Evolutionary conservation across 2,797 vertebrate genomes (phyloP).

Genomic region (Hirundo rustica): DNA sequence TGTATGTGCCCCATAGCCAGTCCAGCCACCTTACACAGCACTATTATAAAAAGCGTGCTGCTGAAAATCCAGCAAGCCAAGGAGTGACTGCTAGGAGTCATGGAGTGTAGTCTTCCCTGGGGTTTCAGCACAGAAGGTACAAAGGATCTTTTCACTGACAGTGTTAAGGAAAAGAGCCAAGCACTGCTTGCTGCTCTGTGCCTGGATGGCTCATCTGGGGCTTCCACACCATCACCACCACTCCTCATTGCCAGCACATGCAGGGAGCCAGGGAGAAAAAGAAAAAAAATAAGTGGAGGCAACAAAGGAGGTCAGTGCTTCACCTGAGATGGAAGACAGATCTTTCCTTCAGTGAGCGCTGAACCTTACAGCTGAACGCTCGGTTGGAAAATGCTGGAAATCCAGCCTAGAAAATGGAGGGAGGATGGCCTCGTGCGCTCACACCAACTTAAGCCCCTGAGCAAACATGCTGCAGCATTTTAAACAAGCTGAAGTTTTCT

Average conservation of each 20-base stretch:
- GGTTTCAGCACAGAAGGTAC: neutral
- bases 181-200: neutral
- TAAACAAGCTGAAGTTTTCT: neutral
- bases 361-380: neutral
- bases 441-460: neutral
- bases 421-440: neutral
- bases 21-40: neutral
- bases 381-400: neutral
- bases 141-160: neutral
- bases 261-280: neutral
- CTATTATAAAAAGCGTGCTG: neutral
- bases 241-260: neutral
- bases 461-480: neutral
- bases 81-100: neutral
- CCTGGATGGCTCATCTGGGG: neutral
- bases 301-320: neutral
- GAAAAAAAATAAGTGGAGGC: neutral
- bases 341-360: neutral
- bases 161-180: neutral
- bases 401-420: neutral
- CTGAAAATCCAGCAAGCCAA: neutral
- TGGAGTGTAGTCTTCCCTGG: neutral
- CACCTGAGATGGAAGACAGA: neutral
- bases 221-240: neutral
- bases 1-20: neutral